Base-by-base conservation (phyloP, 1,140 invertebrate species). In the Eurosta solidaginis region DNA sequence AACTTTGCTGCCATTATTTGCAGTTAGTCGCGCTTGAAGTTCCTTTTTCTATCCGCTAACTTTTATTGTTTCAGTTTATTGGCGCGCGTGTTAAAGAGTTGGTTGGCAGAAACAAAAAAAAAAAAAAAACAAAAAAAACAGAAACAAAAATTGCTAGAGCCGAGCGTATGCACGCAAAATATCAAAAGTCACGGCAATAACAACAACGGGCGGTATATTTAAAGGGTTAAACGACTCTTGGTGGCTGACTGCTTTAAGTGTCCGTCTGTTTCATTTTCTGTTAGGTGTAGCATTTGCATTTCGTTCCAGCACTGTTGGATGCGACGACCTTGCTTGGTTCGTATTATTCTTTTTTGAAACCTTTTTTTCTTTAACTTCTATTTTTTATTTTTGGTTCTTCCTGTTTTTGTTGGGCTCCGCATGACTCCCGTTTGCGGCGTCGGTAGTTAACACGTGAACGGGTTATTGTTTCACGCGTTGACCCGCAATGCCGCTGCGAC, bases 391-490 rank as follows among this genome's bases (percentile, higher is more conserved):
- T 17, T 42, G 33, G 5, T 68, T 47, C 42, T 78, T 77, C 76
- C 47, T 74, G 59, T 73, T 42, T 78, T 74, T 44, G 76, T 40
- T 77, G 36, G 33, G 44, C 42, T 44, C 47, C 20, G 63, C 49
- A 50, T 68, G 47, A 44, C 50, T 52, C 63, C 40, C 49, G 40
- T 75, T 76, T 49, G 47, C 47, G 73, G 68, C 63, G 42, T 73
- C 74, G 52, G 74, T 78, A 75, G 45, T 79, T 77, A 79, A 76
- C 77, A 63, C 77, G 80, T 80, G 77, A 79, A 79, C 74, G 77
- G 63, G 79, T 80, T 80, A 82, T 82, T 83, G 81, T 81, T 82
- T 82, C 79, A 79, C 77, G 74, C 81, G 78, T 79, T 80, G 80
- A 83, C 80, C 81, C 82, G 81, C 80, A 82, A 78, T 81, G 80